phyloP scores from a whole-genome alignment of 2,888 invertebrate species.

The Hydriomena furcata region DNA sequence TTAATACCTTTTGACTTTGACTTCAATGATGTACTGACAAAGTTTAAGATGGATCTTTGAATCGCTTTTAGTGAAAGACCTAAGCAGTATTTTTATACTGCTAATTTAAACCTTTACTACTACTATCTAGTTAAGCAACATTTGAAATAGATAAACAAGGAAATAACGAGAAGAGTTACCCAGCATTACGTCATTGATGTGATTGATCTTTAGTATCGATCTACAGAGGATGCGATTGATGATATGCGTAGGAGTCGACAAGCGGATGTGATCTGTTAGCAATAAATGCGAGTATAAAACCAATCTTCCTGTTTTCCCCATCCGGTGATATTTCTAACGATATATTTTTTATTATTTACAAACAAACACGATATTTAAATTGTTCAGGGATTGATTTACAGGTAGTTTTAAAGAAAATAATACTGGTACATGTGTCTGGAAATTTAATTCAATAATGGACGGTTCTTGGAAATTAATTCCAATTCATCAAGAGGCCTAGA shows the following conservation, averaged over 20 bases:
- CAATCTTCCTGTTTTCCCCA: slow-evolving; percentile 21
- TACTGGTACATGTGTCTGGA: too few species aligned
- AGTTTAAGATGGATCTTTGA: too few species aligned
- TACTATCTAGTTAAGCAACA: too few species aligned
- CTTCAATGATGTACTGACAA: too few species aligned
- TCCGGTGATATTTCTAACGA: slow-evolving; percentile 15
- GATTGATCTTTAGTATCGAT: slow-evolving; percentile 11
- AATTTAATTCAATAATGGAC: too few species aligned
- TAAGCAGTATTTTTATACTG: too few species aligned
- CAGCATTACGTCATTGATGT: neutral
- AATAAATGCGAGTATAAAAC: slow-evolving; percentile 35
- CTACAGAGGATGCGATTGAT: slow-evolving; percentile 15
- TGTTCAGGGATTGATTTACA: neutral
- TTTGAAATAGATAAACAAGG: too few species aligned
- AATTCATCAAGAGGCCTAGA: neutral
- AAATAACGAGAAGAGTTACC: neutral
- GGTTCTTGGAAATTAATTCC: too few species aligned
- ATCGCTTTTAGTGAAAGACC: too few species aligned
- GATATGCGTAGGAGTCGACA: slow-evolving; percentile 29
- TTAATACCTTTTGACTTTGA: too few species aligned
- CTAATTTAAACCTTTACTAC: too few species aligned
- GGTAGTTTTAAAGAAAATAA: neutral
- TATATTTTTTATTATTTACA: slow-evolving; percentile 13
- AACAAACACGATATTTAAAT: slow-evolving; percentile 7
- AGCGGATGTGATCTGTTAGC: slow-evolving; percentile 36